These are phyloP conservation scores for Cuniculus paca DNA, from an alignment of 2,797 vertebrate species.

Conservation along the genomic window DNA sequence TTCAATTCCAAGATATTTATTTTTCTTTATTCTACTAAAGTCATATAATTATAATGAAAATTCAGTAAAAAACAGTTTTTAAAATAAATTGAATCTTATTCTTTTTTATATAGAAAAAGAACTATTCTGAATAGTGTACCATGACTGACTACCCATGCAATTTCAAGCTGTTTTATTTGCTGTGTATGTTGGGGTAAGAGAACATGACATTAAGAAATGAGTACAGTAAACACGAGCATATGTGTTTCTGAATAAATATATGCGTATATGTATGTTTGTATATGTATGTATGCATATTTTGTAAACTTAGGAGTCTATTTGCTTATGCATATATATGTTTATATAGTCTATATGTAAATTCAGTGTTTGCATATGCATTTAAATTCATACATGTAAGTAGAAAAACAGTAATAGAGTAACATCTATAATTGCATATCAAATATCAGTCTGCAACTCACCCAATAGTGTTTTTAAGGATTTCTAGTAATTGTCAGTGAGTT, in stretches of 20 bases:
- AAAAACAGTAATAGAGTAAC: neutral
- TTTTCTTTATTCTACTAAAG: neutral
- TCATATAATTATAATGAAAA: neutral
- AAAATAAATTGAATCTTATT: neutral
- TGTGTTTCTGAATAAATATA: no score
- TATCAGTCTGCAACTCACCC: neutral
- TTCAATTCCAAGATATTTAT: neutral
- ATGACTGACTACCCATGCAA: neutral
- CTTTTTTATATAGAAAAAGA: neutral
- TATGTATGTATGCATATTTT: neutral
- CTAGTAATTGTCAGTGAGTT: neutral
- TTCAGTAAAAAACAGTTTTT: neutral
- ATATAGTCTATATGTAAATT: neutral
- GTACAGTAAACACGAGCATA: accelerated
- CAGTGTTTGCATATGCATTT: neutral
- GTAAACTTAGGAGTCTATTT: neutral
- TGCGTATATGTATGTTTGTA: accelerated
- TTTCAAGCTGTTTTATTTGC: neutral
- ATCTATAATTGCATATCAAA: neutral
- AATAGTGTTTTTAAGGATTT: neutral
- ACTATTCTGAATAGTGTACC: neutral
- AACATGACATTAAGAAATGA: neutral
- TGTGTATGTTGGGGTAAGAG: neutral
- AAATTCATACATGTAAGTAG: neutral
- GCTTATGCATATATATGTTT: no score